These are phyloP conservation scores for Temnothorax ravouxi DNA, from an alignment of 2,888 invertebrate genomes.

Conservation along the genomic window DNA sequence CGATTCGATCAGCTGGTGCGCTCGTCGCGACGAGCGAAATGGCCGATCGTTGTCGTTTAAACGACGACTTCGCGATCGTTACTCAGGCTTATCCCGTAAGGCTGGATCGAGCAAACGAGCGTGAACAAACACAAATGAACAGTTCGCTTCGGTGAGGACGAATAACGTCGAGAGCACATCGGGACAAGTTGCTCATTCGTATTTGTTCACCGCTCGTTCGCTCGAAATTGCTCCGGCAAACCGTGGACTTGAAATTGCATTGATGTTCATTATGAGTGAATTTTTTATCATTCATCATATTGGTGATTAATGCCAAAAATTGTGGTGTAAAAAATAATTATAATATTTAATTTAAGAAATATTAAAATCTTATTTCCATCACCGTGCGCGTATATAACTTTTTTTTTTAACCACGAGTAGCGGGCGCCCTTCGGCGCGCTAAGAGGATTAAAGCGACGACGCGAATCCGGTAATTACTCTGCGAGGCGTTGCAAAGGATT, in stretches of 20 bases:
- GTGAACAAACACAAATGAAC: background rate
- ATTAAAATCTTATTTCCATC: background rate
- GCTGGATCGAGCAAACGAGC: background rate
- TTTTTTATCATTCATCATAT: background rate
- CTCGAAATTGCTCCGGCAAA: background rate
- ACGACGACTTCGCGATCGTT: background rate
- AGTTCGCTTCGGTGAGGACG: background rate
- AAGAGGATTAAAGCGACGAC: constrained; percentile 42
- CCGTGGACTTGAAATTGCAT: background rate
- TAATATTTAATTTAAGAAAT: background rate
- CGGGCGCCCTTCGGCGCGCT: background rate
- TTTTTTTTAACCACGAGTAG: background rate
- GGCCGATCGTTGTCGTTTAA: background rate
- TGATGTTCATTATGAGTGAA: background rate
- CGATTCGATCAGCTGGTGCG: background rate
- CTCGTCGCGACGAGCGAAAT: background rate
- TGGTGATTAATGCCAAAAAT: background rate
- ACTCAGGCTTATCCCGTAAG: background rate
- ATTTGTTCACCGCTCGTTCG: background rate
- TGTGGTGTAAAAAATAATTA: background rate
- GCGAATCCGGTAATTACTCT: constrained; percentile 39
- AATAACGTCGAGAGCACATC: background rate
- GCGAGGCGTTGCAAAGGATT: constrained; percentile 37
- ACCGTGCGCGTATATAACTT: background rate
- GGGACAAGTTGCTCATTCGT: background rate